Evolutionary conservation across 1,140 invertebrate species (phyloP), one percentile per base, ranked within the genome.

Genomic region (Charaxes varanes): DNA sequence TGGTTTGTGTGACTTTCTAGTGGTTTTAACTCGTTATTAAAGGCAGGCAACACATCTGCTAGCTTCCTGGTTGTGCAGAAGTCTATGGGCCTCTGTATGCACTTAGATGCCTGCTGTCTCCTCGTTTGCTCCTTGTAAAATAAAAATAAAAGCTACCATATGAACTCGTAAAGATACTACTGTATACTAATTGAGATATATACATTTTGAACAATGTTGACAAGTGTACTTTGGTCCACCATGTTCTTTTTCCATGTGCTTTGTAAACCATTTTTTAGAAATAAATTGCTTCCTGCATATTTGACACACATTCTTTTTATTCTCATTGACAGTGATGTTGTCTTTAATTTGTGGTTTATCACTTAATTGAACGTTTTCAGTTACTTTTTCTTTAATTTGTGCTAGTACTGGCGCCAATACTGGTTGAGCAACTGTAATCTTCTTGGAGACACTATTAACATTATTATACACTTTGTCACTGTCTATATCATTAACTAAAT

Each of bases 221-320:
- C 77, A 81, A 11, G 21, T 45, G 35, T 62, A 76, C 27, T 70
- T 68, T 6, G 54, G 52, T 3, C 62, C 61, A 15, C 56, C 55
- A 48, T 79, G 74, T 14, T 69, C 69, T 16, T 72, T 78, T 23
- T 70, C 52, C 58, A 76, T 67, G 30, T 82, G 78, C 27, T 71
- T 74, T n/a, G 38, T 45, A 27, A 66, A 72, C 78, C 78, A 82
- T 4, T 55, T 55, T 27, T 76, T 74, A 2, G 69, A 78, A n/a
- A 43, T 51, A 40, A 82, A 82, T 16, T 36, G 31, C 26, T 73
- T 82, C 16, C 49, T 59, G 33, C 78, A 82, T 4, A 65, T 28
- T 7, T 63, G 43, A 49, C 78, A 82, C 0, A 60, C 11, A 46
- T 53, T 53, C 32, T 67, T 74, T 22, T 67, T 64, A 13, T 19